Evolutionary conservation across 2,888 invertebrate species (phyloP).

Genomic region (Congeria kusceri): DNA sequence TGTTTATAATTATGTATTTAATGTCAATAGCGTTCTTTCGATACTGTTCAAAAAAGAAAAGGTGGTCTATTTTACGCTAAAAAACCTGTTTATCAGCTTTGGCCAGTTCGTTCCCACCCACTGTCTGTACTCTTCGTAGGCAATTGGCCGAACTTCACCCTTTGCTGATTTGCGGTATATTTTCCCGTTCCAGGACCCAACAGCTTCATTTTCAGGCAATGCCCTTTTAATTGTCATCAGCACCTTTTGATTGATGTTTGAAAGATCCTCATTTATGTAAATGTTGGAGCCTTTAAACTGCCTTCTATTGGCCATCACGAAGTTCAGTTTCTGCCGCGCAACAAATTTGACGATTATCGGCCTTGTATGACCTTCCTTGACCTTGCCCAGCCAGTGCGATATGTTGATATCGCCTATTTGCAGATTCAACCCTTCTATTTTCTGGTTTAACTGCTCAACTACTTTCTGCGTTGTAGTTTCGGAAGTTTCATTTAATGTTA

Average conservation of each 20-base stretch:
- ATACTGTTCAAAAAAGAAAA: too few relatives aligned
- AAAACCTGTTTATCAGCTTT: too few relatives aligned
- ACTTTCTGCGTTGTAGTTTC: not conserved
- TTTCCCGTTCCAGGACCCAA: not conserved
- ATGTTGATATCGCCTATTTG: constrained; percentile 1
- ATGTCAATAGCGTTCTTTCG: too few relatives aligned
- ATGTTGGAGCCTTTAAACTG: constrained; percentile 2
- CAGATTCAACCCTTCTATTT: constrained; percentile 1
- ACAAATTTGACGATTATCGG: constrained; percentile 11
- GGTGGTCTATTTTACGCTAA: too few relatives aligned
- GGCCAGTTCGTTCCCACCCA: too few relatives aligned
- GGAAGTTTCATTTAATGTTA: not conserved
- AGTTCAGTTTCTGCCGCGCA: not conserved
- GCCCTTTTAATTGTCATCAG: constrained; percentile 9
- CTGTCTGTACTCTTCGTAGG: too few relatives aligned
- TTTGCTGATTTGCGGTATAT: not conserved
- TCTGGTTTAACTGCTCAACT: not conserved
- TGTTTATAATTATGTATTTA: too few relatives aligned
- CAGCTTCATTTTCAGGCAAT: not conserved
- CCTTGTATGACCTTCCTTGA: not conserved
- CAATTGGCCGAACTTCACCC: not conserved
- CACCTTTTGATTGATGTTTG: constrained; percentile 2
- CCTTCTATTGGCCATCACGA: constrained; percentile 1
- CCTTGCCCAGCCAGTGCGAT: constrained; percentile 5
- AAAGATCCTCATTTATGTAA: constrained; percentile 10